These are phyloP conservation scores for Hippocampus kuda DNA, from an alignment of 2,797 vertebrate genomes.

Conservation along the genomic window DNA sequence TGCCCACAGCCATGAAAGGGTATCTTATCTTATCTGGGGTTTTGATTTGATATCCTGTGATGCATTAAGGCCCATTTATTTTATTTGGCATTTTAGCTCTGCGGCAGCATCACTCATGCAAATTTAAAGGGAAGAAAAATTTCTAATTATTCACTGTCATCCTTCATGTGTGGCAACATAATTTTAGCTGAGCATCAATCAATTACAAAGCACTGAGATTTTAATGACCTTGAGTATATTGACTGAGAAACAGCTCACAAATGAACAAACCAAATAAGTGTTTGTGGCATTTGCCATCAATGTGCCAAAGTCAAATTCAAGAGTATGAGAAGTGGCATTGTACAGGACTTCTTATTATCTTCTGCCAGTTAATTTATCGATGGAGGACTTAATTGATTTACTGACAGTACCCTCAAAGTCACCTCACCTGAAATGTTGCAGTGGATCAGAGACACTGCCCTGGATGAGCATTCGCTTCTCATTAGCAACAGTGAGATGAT, in stretches of 20 bases:
- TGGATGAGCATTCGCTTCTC: conserved; percentile 8
- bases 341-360: conserved; percentile 40
- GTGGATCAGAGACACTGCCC: conserved; percentile 22
- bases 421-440: conserved; percentile 47
- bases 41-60: neutral
- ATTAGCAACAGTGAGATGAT: neutral
- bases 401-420: conserved; percentile 54
- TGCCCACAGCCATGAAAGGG: neutral
- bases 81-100: neutral
- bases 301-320: conserved; percentile 52
- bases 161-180: neutral
- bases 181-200: conserved; percentile 4
- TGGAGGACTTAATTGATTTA: conserved; percentile 49
- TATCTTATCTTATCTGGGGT: neutral
- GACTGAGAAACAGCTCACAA: conserved; percentile 18
- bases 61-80: neutral
- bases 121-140: neutral
- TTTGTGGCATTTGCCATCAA: conserved; percentile 26
- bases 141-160: conserved; percentile 5
- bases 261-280: conserved; percentile 28
- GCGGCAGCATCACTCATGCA: neutral
- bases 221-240: conserved; percentile 38
- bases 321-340: conserved; percentile 14
- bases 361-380: conserved; percentile 54
- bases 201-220: neutral